phyloP scores from a whole-genome alignment of 2,888 invertebrate genomes.

The Augiades crinisus region DNA sequence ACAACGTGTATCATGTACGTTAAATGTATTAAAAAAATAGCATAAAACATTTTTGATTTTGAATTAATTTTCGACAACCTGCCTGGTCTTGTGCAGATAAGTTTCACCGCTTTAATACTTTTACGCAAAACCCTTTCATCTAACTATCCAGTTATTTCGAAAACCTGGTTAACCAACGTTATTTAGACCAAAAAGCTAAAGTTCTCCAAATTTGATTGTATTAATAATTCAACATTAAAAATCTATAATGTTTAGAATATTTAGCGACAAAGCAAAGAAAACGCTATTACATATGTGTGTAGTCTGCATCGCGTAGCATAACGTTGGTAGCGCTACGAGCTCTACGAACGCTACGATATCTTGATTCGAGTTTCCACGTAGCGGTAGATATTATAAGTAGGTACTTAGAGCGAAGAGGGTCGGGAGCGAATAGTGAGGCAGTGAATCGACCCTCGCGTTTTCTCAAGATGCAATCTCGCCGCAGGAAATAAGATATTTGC shows the following conservation, averaged over 20 bases:
- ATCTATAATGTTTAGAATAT: neutral
- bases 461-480: constrained; percentile 82
- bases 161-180: no score
- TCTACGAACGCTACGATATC: constrained; percentile 8
- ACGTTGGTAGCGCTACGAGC: constrained; percentile 4
- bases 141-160: no score
- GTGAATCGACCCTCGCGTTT: constrained; percentile 77
- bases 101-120: no score
- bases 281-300: neutral
- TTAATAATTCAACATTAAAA: no score
- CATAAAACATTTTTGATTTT: no score
- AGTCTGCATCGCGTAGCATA: neutral
- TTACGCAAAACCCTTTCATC: no score
- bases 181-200: no score
- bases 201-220: no score
- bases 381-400: constrained; percentile 18
- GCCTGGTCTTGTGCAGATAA: no score
- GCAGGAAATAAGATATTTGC: constrained; percentile 83
- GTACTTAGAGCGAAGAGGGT: constrained; percentile 28
- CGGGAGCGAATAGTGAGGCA: constrained; percentile 72
- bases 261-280: neutral
- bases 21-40: no score
- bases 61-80: no score
- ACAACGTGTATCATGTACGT: no score
- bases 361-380: constrained; percentile 32